Base-by-base conservation (phyloP, 2,888 invertebrate genomes). In the Agrotis exclamationis region DNA sequence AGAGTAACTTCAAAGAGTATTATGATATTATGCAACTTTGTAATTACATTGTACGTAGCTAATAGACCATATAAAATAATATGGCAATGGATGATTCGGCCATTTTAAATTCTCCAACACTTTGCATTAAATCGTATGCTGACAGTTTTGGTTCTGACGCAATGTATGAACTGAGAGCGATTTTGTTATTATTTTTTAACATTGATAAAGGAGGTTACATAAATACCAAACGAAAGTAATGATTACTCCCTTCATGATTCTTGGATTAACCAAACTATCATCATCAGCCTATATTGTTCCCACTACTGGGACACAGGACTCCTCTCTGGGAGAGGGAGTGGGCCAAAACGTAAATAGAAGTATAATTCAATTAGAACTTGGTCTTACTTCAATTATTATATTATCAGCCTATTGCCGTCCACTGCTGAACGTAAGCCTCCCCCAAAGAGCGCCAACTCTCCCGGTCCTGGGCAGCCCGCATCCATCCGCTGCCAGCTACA, bases 71-170 rank as follows among this genome's bases (percentile, higher is more conserved):
- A 63, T 74, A 75, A 80, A 75, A 75, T 74, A 84, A 76, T 85
- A 72, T 63, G 76, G 70, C 74, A 82, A 82, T 76, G 70, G 72
- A 78, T 74, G 75, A 85, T 82, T 80, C 76, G 79, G 75, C 76
- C 77, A 82, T 85, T 87, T 86, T 82, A 85, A 85, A 87, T 87
- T 83, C 80, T 74, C 78, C 80, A 69, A 82, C 79, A 86, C 80
- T 87, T 84, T 82, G 83, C 80, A 85, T 86, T 83, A 83, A 84
- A 86, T 85, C 77, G 86, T 82, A 80, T 81, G 79, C 82, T 79
- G 86, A 85, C 85, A 85, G 82, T 87, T 83, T 77, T 70, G 51
- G 16, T 5, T n/a, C 33, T 50, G 63, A 74, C 74, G 7, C 44
- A 73, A 22, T 51, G 65, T 20, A 65, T 20, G 54, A 51, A 20